Conservation (phyloP, 2,888 invertebrate species). For the Drosophila subsilvestris region DNA sequence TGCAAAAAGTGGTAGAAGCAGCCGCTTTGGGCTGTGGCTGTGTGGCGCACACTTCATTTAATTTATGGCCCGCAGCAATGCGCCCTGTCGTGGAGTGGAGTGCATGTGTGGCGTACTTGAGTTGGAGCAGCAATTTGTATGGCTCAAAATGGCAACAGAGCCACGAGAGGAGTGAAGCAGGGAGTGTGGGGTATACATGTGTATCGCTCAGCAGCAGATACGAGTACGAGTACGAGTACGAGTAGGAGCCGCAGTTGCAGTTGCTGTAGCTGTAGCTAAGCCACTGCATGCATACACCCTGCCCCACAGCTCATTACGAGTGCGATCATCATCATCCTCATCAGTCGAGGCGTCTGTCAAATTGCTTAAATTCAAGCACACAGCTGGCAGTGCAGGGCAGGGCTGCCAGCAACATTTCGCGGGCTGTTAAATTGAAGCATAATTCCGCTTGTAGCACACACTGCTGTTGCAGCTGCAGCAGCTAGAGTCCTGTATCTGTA, state of each 20-base stretch:
- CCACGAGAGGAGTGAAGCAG: neutral
- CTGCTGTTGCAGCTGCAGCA: constrained; percentile 37
- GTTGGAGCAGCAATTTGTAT: constrained; percentile 46
- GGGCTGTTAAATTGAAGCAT: constrained; percentile 75
- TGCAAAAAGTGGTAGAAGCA: neutral
- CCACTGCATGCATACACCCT: constrained; percentile 38
- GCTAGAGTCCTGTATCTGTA: neutral
- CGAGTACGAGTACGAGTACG: neutral
- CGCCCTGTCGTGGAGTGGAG: constrained; percentile 29
- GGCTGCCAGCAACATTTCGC: constrained; percentile 61
- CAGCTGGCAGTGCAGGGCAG: neutral
- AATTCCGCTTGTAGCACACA: constrained; percentile 50
- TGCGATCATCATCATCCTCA: constrained; percentile 56
- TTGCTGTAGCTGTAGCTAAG: constrained; percentile 5
- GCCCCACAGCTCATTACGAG: constrained; percentile 58
- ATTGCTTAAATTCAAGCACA: constrained; percentile 65
- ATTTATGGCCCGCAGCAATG: constrained; percentile 64
- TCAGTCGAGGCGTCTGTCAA: constrained; percentile 60
- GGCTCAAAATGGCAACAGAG: constrained; percentile 44
- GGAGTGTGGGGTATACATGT: constrained; percentile 50
- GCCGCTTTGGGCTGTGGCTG: neutral
- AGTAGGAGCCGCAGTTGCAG: neutral
- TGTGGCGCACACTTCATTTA: constrained; percentile 52
- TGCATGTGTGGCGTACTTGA: constrained; percentile 32
- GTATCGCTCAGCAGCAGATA: constrained; percentile 42